Evolutionary conservation across 2,888 invertebrate species (phyloP), one percentile per base, ranked within the genome.

Genomic region (Tyria jacobaeae): DNA sequence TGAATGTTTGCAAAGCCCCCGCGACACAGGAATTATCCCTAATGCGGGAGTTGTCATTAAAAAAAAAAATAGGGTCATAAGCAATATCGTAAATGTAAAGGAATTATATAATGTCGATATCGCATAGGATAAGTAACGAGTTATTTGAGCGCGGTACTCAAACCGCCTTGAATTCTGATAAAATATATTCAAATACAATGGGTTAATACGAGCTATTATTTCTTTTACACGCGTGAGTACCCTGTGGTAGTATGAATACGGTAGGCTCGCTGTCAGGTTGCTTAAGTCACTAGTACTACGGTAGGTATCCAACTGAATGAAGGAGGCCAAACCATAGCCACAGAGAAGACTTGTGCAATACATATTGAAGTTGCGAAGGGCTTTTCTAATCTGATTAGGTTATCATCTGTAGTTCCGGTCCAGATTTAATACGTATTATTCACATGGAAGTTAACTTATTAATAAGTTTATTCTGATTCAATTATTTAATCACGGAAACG

Each of bases 341-440:
- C 71, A 62, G 31, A 59, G 65, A 61, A 55, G 59, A 57, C 71
- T 84, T 84, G 82, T 79, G 84, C 80, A 83, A 83, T 72, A 73
- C 75, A 75, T 79, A 80, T 82, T 76, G 73, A 78, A 65, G 75
- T 82, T 81, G 82, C 79, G 77, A 79, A 83, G 83, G 80, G 80
- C 75, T 74, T 70, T 60, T 74, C 64, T 71, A 73, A 75, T 75
- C 75, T 71, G 72, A 77, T 79, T 80, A 73, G 57, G 78, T 78
- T 78, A 78, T 78, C 71, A 72, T 69, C 66, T 73, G 70, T 70
- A 73, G 65, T 73, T 78, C 78, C 73, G 76, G 51, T 75, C 60
- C 41, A 62, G 27, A 56, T 62, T 67, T 71, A 66, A 64, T 57
- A 51, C 27, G 60, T 54, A 59, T 64, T 44, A 53, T n/a, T 15